phyloP scores from a whole-genome alignment of 2,797 vertebrate genomes.

The Salarias fasciatus region DNA sequence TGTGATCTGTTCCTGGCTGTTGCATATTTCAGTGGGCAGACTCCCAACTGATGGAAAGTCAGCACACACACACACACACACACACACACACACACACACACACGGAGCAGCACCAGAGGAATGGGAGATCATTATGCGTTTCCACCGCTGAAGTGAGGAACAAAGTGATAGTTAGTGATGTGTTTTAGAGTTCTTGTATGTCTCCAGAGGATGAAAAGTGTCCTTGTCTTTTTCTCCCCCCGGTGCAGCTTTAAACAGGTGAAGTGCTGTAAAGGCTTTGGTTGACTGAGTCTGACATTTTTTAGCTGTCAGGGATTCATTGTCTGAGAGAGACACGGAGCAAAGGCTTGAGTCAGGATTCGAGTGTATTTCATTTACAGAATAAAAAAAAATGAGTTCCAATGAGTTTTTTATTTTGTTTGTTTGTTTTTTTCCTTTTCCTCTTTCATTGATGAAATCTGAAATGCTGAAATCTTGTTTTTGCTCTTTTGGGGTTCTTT shows the following conservation, averaged over 20 bases:
- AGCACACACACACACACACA: no score
- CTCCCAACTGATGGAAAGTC: conserved; percentile 11
- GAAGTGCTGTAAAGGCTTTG: conserved; percentile 14
- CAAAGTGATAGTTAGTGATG: conserved; percentile 25
- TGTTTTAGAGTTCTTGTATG: conserved; percentile 15
- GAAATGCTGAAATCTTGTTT: no score
- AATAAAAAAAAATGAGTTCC: no score
- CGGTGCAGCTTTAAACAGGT: conserved; percentile 30
- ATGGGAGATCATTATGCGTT: conserved; percentile 21
- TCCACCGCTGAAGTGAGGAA: conserved; percentile 14
- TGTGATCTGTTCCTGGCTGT: conserved; percentile 8
- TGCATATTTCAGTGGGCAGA: conserved; percentile 22
- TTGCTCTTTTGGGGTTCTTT: no score
- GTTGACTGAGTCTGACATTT: conserved; percentile 12
- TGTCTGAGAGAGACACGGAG: conserved; percentile 3
- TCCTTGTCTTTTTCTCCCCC: conserved; percentile 7
- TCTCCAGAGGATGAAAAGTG: neutral
- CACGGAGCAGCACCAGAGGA: neutral
- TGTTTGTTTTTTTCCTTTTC: no score
- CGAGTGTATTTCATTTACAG: neutral
- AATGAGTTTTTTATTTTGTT: no score
- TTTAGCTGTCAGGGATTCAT: conserved; percentile 8
- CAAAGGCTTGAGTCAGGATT: neutral
- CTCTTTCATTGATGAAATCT: no score
- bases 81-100: no score